Conservation (phyloP, 2,797 vertebrate genomes). For the Momotus momota region DNA sequence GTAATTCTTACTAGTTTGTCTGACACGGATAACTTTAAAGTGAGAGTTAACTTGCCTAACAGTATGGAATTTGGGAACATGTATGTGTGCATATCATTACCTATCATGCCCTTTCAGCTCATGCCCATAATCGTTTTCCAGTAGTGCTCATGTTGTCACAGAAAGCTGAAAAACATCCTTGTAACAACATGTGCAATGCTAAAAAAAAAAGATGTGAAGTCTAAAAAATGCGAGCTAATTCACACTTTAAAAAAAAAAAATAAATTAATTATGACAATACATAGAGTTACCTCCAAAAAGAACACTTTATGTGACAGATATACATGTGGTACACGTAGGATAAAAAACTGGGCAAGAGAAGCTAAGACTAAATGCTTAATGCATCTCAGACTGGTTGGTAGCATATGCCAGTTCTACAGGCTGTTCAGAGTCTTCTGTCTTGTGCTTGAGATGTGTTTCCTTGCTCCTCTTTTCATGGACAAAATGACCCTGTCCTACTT, state of each 20-base stretch:
- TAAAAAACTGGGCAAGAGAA: not conserved
- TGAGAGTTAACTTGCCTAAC: not conserved
- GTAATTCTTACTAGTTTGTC: not conserved
- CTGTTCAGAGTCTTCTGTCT: not conserved
- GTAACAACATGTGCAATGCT: not conserved
- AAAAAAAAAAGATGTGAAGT: not conserved
- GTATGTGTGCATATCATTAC: not conserved
- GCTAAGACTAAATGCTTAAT: not conserved
- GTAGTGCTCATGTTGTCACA: not conserved
- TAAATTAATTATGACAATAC: not conserved
- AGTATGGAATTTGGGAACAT: not conserved
- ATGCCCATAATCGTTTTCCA: not conserved
- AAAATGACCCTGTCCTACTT: not conserved
- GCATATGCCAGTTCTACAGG: not conserved
- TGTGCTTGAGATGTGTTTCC: not conserved
- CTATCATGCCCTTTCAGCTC: not conserved
- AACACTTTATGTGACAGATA: not conserved
- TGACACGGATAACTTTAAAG: not conserved
- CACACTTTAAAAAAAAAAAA: not conserved
- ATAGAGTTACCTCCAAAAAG: not conserved
- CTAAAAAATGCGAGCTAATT: not conserved
- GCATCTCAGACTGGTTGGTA: not conserved
- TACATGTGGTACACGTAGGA: not conserved
- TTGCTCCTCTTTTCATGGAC: not conserved
- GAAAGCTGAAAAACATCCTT: not conserved